Conservation (phyloP, 1,140 invertebrate genomes). For the Mactra quadrangularis region DNA sequence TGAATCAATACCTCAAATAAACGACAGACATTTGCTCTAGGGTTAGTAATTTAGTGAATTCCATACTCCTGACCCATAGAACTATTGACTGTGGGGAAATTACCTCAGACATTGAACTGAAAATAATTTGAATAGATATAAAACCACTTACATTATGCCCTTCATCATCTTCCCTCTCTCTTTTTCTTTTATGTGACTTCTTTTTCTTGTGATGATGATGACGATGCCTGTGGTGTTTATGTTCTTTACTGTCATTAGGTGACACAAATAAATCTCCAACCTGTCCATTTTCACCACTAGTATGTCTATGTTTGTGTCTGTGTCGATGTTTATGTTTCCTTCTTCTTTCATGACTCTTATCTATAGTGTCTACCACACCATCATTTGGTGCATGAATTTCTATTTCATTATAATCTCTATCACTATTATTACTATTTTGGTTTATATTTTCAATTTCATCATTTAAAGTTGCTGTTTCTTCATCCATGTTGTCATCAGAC, state of each 20-base stretch:
- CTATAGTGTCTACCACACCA: background rate
- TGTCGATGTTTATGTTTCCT: slow-evolving; percentile 47
- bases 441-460: no score
- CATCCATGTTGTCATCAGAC: no score
- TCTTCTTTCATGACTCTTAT: background rate
- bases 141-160: background rate
- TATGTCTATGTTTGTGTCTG: background rate
- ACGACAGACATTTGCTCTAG: no score
- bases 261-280: background rate
- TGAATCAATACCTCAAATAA: no score
- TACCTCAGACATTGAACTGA: no score
- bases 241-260: background rate
- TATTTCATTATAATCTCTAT: background rate
- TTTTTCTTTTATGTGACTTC: slow-evolving; percentile 34
- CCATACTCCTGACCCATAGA: no score
- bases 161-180: slow-evolving; percentile 15
- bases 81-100: no score
- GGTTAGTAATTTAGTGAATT: no score
- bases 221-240: background rate
- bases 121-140: no score
- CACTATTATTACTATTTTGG: background rate
- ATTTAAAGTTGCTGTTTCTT: no score
- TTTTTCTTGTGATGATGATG: slow-evolving; percentile 30
- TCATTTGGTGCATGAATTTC: background rate
- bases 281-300: background rate